phyloP scores from a whole-genome alignment of 2,888 invertebrate species.

The Folsomia manolachei region DNA sequence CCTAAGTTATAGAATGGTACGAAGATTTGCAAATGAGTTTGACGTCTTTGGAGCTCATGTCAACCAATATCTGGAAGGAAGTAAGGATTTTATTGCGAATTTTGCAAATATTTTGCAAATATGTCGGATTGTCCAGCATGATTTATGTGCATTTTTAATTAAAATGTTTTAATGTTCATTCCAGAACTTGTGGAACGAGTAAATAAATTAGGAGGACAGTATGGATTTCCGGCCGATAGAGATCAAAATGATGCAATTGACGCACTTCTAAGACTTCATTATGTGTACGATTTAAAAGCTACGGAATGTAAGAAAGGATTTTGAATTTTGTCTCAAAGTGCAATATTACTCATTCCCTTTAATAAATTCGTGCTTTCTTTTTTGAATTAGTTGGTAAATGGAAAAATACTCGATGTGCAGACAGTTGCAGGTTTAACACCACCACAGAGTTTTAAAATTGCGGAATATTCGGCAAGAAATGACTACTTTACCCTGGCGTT shows the following conservation, averaged over 20 bases:
- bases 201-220: conserved; percentile 39
- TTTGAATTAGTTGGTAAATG: conserved; percentile 34
- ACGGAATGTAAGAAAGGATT: conserved; percentile 11
- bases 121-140: neutral
- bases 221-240: conserved; percentile 43
- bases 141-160: neutral
- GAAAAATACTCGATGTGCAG: conserved; percentile 41
- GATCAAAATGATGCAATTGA: conserved; percentile 48
- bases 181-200: conserved; percentile 43
- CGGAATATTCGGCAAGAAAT: conserved; percentile 44
- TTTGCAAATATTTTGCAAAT: neutral
- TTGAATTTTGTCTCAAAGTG: neutral
- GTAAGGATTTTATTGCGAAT: conserved; percentile 34
- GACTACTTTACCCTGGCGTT: conserved; percentile 48
- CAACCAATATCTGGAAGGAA: conserved; percentile 35
- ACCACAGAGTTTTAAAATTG: conserved; percentile 45
- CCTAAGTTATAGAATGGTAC: conserved; percentile 37
- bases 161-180: neutral
- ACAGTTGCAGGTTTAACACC: conserved; percentile 45
- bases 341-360: neutral
- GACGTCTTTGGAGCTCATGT: conserved; percentile 36
- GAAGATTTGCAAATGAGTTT: conserved; percentile 40
- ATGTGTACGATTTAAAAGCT: conserved; percentile 46
- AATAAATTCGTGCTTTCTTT: neutral
- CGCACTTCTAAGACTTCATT: conserved; percentile 47